Percentiles rank a stretch among this genome's conserved stretches.
phyloP scores from a whole-genome alignment of 2,797 vertebrate species.

The Micromesistius poutassou region DNA sequence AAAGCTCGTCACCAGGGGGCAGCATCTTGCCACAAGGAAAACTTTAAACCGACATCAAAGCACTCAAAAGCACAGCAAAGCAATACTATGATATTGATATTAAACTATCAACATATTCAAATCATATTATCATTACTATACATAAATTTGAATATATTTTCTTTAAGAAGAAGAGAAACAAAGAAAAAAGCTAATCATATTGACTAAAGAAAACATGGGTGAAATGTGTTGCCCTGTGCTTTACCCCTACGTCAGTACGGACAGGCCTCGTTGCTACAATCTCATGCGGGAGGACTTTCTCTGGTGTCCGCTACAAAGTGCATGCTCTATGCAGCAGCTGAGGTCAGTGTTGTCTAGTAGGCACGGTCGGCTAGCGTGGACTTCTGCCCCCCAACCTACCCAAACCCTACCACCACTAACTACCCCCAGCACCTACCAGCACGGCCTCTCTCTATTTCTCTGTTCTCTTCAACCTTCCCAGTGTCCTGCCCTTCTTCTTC shows the following conservation, averaged over 20 bases:
- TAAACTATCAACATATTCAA: background rate
- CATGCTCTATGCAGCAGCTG: conserved; percentile 77
- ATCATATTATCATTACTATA: background rate
- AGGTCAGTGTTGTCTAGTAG: conserved; percentile 72
- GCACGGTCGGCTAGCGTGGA: conserved; percentile 44
- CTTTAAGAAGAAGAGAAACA: background rate
- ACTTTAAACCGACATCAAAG: background rate
- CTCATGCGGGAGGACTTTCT: conserved; percentile 73
- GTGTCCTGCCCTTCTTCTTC: conserved; percentile 24
- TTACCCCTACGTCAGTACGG: conserved; percentile 52
- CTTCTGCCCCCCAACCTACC: conserved; percentile 23
- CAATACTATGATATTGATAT: background rate
- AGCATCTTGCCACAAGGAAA: conserved; percentile 48
- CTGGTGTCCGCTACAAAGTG: conserved; percentile 74
- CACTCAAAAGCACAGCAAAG: background rate
- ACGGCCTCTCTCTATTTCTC: conserved; percentile 6
- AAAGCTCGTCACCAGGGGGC: conserved; percentile 62
- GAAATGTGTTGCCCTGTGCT: conserved; percentile 60
- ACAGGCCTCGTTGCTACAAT: conserved; percentile 68
- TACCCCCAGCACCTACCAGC: conserved; percentile 4
- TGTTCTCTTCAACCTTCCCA: conserved; percentile 40
- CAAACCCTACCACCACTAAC: conserved; percentile 36
- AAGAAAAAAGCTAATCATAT: conserved; percentile 9
- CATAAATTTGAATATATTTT: background rate
- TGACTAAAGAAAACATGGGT: conserved; percentile 47